A percentile compares a stretch with the other conserved stretches of the same genome.
Evolutionary conservation across 1,140 invertebrate species (phyloP).

Genomic region (Hypsibius dujardini): DNA sequence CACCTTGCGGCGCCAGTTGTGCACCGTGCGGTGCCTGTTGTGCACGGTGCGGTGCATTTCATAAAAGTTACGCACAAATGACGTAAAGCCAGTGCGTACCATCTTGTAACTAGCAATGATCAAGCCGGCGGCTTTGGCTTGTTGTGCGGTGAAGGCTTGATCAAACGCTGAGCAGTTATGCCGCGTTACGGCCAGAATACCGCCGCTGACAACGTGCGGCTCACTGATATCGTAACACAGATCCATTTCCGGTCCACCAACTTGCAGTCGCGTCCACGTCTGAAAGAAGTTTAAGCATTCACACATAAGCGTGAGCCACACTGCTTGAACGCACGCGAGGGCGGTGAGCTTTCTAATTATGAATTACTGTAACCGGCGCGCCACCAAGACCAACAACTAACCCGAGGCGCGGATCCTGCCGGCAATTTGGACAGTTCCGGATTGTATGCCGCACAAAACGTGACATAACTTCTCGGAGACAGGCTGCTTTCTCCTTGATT

Average conservation of each 20-base stretch:
- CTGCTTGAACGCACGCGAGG: neutral
- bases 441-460: constrained; percentile 11
- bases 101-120: neutral
- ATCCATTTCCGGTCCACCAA: neutral
- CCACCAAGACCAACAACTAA: neutral
- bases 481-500: neutral
- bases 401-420: neutral
- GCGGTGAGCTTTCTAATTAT: neutral
- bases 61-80: neutral
- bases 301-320: neutral
- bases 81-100: constrained; percentile 1
- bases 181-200: neutral
- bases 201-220: neutral
- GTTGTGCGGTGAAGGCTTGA: neutral
- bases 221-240: neutral
- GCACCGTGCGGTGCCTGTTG: neutral
- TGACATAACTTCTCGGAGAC: neutral
- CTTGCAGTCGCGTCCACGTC: neutral
- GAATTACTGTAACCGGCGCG: neutral
- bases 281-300: neutral
- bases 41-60: neutral
- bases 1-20: neutral
- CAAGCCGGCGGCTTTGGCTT: neutral
- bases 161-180: neutral
- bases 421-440: constrained; percentile 7